A percentile compares a stretch with the other conserved stretches of the same genome.
Conservation (phyloP, 2,113 vertebrate genomes). For the crab-eating macaque (Macaca fascicularis) region T2T-MFA8v1.1 NC_088386.1:78716001-78716500, state of each 20-base stretch:
- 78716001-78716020: neutral
- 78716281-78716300: conserved; percentile 97
- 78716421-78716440: neutral
- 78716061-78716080: conserved; percentile 35
- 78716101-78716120: conserved; percentile 16
- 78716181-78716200: neutral
- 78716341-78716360: conserved; percentile 98
- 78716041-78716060: conserved; percentile 19
- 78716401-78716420: neutral
- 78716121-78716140: neutral
- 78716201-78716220: neutral
- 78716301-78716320: conserved; percentile 96
- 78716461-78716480: neutral
- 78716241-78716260: conserved; percentile 89
- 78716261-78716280: conserved; percentile 99
- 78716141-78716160: neutral
- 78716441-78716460: neutral
- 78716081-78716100: conserved; percentile 24
- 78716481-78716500: neutral
- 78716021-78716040: conserved; percentile 43
- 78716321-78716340: conserved; percentile 97
- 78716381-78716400: conserved; percentile 88
- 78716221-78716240: conserved; percentile 32
- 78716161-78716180: neutral
- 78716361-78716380: conserved; percentile 97